phyloP scores from a whole-genome alignment of 2,888 invertebrate species.

The Conus canariensis region DNA sequence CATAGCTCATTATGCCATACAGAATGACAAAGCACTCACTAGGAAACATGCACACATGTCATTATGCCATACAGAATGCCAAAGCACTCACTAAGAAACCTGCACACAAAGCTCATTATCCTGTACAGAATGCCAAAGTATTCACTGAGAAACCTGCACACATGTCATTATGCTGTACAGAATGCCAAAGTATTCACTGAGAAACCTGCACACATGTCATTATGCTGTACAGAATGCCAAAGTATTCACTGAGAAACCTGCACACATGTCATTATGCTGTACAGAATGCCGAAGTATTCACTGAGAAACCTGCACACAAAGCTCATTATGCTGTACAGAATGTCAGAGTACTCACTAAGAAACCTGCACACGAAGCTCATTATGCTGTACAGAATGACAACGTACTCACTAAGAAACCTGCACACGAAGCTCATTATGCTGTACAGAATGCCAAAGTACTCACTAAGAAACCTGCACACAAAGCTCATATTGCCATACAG shows the following conservation, averaged over 20 bases:
- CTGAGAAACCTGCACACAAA: background rate
- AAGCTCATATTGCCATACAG: too few species aligned
- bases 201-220: background rate
- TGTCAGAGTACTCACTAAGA: background rate
- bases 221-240: too few species aligned
- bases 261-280: too few species aligned
- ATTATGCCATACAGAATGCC: too few species aligned
- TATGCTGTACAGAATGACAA: constrained; percentile 38
- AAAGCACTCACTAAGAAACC: background rate
- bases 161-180: constrained; percentile 21
- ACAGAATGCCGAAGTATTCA: background rate
- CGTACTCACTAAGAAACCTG: constrained; percentile 58
- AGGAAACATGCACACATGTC: constrained; percentile 57
- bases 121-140: constrained; percentile 66
- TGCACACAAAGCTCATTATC: constrained; percentile 49
- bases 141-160: constrained; percentile 62
- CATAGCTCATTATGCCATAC: constrained; percentile 60
- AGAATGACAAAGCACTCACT: constrained; percentile 63
- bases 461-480: constrained; percentile 49
- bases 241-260: background rate
- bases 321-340: too few species aligned
- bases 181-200: constrained; percentile 45
- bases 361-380: too few species aligned
- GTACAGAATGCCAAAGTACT: constrained; percentile 65
- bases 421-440: constrained; percentile 58